A percentile compares a stretch with the other conserved stretches of the same genome.
Conservation (phyloP, 1,140 invertebrate genomes). For the Proales similis region DNA sequence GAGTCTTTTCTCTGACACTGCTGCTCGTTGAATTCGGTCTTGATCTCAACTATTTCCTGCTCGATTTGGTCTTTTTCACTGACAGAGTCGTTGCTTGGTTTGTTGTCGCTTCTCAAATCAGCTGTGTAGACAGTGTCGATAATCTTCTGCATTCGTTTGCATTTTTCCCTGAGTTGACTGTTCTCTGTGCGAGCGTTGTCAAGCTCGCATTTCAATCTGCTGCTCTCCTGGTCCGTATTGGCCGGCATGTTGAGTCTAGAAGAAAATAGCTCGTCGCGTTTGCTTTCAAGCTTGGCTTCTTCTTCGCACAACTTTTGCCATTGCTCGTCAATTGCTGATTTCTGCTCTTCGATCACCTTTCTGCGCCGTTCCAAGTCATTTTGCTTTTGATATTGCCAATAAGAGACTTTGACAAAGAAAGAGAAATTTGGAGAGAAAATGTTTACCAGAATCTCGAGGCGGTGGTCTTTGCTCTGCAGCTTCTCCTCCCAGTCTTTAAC, state of each 20-base stretch:
- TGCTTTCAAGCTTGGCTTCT: not conserved
- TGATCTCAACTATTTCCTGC: slow-evolving; percentile 10
- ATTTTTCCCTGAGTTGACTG: slow-evolving; percentile 2
- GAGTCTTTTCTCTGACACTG: no score
- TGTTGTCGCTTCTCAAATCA: not conserved
- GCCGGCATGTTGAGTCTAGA: slow-evolving; percentile 16
- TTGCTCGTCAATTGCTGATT: not conserved
- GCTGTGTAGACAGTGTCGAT: slow-evolving; percentile 6
- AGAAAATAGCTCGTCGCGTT: not conserved
- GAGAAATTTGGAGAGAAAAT: no score
- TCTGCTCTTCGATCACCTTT: not conserved
- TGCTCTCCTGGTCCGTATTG: slow-evolving; percentile 1
- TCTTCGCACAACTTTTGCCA: slow-evolving; percentile 6
- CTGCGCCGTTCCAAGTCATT: slow-evolving; percentile 4
- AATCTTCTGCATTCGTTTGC: slow-evolving; percentile 4
- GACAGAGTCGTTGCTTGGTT: not conserved
- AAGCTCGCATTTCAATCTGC: slow-evolving; percentile 18
- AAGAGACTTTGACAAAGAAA: not conserved
- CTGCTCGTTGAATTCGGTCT: no score
- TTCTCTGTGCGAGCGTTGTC: slow-evolving; percentile 12
- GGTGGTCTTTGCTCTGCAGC: not conserved
- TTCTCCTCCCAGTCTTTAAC: not conserved
- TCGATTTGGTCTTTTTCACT: slow-evolving; percentile 12
- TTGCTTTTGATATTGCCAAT: not conserved
- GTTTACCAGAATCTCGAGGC: not conserved